A percentile compares a stretch with the other conserved stretches of the same genome.
Evolutionary conservation across 2,113 vertebrate genomes (phyloP).

Genomic region (Scatophagus argus): DNA sequence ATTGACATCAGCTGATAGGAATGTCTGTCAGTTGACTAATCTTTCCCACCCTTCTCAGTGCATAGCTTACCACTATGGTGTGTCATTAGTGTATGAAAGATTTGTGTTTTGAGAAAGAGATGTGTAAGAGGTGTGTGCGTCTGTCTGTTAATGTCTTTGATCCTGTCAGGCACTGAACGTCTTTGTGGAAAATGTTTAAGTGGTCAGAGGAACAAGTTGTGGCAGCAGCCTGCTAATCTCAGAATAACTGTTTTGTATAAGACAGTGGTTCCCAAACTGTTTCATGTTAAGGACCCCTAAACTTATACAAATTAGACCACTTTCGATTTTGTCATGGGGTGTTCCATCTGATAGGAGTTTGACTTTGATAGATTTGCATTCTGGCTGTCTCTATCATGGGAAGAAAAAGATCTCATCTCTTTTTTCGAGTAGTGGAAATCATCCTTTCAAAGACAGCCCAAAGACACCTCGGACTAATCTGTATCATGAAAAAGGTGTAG

Average conservation of each 20-base stretch:
- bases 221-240: slow-evolving; percentile 48
- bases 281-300: too few relatives aligned
- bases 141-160: slow-evolving; percentile 70
- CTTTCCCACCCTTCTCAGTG: slow-evolving; percentile 68
- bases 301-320: too few relatives aligned
- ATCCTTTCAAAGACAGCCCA: not conserved
- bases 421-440: slow-evolving; percentile 3
- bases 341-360: not conserved
- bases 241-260: slow-evolving; percentile 44
- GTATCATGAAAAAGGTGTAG: not conserved
- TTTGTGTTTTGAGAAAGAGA: slow-evolving; percentile 74
- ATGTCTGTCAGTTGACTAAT: slow-evolving; percentile 79
- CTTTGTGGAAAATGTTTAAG: slow-evolving; percentile 50
- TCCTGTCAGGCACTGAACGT: slow-evolving; percentile 72
- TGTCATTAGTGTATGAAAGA: slow-evolving; percentile 77
- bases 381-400: too few relatives aligned
- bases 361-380: too few relatives aligned
- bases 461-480: not conserved
- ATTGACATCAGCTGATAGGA: slow-evolving; percentile 80
- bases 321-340: too few relatives aligned
- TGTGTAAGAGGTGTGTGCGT: slow-evolving; percentile 58
- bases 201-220: slow-evolving; percentile 55
- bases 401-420: not conserved
- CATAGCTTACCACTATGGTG: slow-evolving; percentile 49
- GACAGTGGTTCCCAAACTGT: too few relatives aligned